These are phyloP conservation scores for Hylomyscus alleni DNA, from an alignment of 2,797 vertebrate species.

Conservation along the genomic window DNA sequence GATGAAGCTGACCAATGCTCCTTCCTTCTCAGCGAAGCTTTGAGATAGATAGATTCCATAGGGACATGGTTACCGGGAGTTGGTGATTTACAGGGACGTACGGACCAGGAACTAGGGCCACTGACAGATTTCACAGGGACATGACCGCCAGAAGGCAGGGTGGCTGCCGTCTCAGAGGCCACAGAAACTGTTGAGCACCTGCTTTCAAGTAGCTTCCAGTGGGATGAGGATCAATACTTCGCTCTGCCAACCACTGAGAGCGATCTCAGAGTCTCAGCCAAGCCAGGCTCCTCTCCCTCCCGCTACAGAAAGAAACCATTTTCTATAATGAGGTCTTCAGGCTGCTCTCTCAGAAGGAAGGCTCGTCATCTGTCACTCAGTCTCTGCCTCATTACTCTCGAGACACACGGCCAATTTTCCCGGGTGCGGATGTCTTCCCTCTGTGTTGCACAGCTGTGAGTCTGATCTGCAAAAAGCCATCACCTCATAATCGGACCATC, in stretches of 20 bases:
- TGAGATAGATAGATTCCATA: background rate
- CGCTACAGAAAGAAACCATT: background rate
- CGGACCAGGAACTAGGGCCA: background rate
- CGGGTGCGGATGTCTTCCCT: constrained; percentile 48
- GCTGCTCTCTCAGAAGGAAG: constrained; percentile 51
- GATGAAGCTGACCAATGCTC: background rate
- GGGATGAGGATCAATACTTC: background rate
- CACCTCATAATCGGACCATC: constrained; percentile 44
- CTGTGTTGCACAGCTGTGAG: constrained; percentile 60
- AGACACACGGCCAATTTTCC: constrained; percentile 42
- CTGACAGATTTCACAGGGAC: background rate
- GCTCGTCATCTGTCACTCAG: constrained; percentile 72
- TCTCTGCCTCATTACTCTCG: constrained; percentile 73
- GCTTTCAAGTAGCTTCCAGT: background rate
- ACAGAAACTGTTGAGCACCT: background rate
- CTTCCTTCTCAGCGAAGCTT: background rate
- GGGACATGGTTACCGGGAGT: background rate
- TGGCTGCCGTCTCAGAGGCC: background rate
- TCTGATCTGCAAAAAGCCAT: constrained; percentile 67
- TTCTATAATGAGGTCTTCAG: background rate
- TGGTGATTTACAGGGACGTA: too few relatives aligned
- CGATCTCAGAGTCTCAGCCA: background rate
- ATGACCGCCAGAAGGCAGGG: background rate
- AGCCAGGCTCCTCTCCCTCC: background rate
- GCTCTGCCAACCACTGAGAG: background rate